Base-by-base conservation (phyloP, 2,797 vertebrate species). In the Ctenosaura bakeri region DNA sequence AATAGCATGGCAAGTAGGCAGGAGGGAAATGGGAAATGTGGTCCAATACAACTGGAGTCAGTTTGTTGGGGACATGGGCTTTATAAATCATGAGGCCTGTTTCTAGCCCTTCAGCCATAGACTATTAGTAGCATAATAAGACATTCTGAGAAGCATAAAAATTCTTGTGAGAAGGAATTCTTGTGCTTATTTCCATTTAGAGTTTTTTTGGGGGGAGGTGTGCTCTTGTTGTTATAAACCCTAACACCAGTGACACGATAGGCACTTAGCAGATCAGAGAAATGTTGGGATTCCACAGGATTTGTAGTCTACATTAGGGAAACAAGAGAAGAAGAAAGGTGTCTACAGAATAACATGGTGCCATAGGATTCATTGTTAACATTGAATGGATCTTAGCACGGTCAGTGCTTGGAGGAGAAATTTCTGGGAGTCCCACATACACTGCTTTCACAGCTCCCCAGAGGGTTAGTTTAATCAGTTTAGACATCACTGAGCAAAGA, bases 401-500 rank as follows among this genome's bases (percentile, higher is more conserved):
- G 29, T 76, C 52, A 62, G 6, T 1, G 35, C 29, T 56, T 83
- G 46, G n/a, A 77, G 29, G 71, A 32, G 16, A 84, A 26, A 77
- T 62, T 83, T 64, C 71, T 64, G 35, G 29, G 52, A 64, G 29
- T 35, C 38, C 54, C 26, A 64, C 22, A n/a, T 77, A 84, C 62
- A 38, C 20, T n/a, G 18, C 38, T 83, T 64, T 62, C 52, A 69
- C 29, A 83, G 54, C 54, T 62, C 77, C 73, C 59, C 52, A 89
- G n/a, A 66, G 20, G 42, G 64, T 89, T 59, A 29, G 35, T 82
- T 80, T 80, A 69, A 54, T 83, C 29, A 76, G 32, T 84, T 84
- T 50, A 84, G 88, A 77, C 35, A 89, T 24, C 16, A 64, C 18
- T n/a, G 38, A 83, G 22, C 50, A 42, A 74, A 74, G 38, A 64